These are phyloP conservation scores for Paramormyrops kingsleyae DNA, from an alignment of 2,113 vertebrate genomes.

Conservation along the genomic window DNA sequence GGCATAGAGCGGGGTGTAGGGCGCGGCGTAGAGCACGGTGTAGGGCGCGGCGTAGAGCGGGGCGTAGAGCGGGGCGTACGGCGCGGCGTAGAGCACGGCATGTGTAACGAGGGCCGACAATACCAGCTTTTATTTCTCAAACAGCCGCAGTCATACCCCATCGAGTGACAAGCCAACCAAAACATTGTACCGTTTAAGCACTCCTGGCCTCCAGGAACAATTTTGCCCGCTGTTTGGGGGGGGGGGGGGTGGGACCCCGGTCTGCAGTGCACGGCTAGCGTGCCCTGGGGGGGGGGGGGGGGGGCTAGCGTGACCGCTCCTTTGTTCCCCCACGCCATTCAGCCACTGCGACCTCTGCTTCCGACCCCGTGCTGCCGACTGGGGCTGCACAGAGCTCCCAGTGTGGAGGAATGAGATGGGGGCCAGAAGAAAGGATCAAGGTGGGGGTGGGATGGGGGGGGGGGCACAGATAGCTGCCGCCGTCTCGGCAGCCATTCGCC, in stretches of 20 bases:
- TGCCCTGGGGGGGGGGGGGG: background rate
- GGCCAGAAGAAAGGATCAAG: background rate
- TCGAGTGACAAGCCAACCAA: constrained; percentile 1
- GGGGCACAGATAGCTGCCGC: background rate
- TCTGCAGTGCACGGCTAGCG: background rate
- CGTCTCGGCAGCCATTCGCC: constrained; percentile 3
- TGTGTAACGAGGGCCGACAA: background rate
- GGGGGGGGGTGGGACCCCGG: background rate
- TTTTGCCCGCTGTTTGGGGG: background rate
- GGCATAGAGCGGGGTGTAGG: no score
- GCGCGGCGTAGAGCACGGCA: background rate
- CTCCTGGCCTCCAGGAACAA: constrained; percentile 12
- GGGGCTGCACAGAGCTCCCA: constrained; percentile 21
- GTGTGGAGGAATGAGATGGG: background rate
- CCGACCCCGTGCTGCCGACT: background rate
- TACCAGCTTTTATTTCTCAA: background rate
- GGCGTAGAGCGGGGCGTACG: no score
- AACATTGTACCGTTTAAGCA: constrained; percentile 7
- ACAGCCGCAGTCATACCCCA: background rate
- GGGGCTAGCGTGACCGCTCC: background rate
- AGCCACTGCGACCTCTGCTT: constrained; percentile 22
- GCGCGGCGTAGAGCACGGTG: background rate
- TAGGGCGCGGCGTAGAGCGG: background rate
- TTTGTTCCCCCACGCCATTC: constrained; percentile 23
- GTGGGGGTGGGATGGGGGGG: background rate